These are phyloP conservation scores for Spizaetus ornatus DNA, from an alignment of 2,113 vertebrate genomes.

Conservation along the genomic window DNA sequence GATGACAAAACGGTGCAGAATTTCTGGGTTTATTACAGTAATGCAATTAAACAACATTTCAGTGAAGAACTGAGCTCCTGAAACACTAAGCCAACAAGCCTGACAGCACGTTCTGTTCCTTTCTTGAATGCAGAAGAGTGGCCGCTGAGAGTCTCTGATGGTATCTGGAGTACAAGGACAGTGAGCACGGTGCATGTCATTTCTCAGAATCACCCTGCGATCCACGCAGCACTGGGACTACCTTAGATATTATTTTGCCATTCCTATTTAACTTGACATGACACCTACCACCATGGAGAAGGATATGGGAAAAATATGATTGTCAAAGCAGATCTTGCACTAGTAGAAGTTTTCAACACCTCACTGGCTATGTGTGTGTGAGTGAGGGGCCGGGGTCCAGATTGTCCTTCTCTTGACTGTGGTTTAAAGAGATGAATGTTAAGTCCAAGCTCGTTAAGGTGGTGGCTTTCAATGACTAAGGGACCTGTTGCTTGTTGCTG, in stretches of 20 bases:
- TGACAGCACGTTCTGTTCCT: background rate
- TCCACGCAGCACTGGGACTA: background rate
- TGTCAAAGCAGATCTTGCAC: background rate
- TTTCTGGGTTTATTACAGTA: background rate
- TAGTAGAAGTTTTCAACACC: background rate
- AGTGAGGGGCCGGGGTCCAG: rapidly evolving
- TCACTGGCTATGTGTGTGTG: background rate
- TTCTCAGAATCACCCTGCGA: background rate
- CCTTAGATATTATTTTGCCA: background rate
- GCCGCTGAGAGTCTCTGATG: background rate
- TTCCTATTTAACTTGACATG: rapidly evolving
- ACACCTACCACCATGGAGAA: background rate
- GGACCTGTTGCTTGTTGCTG: background rate
- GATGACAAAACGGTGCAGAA: background rate
- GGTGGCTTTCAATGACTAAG: background rate
- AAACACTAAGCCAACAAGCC: background rate
- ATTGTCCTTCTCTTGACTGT: background rate
- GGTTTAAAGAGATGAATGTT: background rate
- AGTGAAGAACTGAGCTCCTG: background rate
- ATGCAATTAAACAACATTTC: background rate
- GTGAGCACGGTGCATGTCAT: background rate
- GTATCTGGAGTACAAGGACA: background rate
- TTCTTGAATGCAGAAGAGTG: background rate
- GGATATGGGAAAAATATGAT: rapidly evolving
- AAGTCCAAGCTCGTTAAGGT: background rate